Base-by-base conservation (phyloP, 2,797 vertebrate species). In the Cryptoprocta ferox region DNA sequence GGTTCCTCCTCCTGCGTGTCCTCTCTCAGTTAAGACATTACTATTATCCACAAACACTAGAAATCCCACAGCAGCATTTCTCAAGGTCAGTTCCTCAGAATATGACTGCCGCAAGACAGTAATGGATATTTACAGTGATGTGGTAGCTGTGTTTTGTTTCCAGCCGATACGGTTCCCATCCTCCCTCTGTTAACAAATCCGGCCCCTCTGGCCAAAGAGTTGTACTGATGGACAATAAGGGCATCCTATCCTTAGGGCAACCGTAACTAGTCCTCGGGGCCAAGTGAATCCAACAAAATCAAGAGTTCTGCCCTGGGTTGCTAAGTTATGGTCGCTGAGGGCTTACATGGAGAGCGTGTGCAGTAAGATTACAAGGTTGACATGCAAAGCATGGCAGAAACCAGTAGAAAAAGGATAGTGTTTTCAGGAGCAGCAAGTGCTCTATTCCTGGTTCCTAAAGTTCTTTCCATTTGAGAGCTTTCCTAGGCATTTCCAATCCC, bases 251-350 rank as follows among this genome's bases (percentile, higher is more conserved):
- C 11, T 42, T 37, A 70, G 4, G 32, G 35, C 24, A 70, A 80
- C 26, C 82, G 32, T 21, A 45, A 53, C 42, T 56, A 65, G 45
- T 80, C 42, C 39, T 70, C 0, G 37, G 45, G 37, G 5, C 48
- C 68, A 94, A 82, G 71, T 28, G 70, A 93, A 86, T 81, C n/a
- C 56, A 87, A 76, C 59, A 76, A 93, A 91, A 70, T 48, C 32
- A 48, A n/a, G 0, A 73, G 86, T 75, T 84, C 87, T 84, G 71
- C 59, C 65, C 78, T 71, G 24, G 19, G 61, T 30, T 63, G 28
- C 61, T 45, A 71, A 75, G 30, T n/a, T 87, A 32, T 45, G 24
- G 68, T n/a, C 75, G 32, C 59, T 88, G 21, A 48, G 48, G 18
- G 2, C 75, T 84, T 48, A 84, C 4, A 15, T 19, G 50, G 53